These are phyloP conservation scores for Tympanoctomys barrerae DNA, from an alignment of 2,797 vertebrate genomes.

Conservation along the genomic window DNA sequence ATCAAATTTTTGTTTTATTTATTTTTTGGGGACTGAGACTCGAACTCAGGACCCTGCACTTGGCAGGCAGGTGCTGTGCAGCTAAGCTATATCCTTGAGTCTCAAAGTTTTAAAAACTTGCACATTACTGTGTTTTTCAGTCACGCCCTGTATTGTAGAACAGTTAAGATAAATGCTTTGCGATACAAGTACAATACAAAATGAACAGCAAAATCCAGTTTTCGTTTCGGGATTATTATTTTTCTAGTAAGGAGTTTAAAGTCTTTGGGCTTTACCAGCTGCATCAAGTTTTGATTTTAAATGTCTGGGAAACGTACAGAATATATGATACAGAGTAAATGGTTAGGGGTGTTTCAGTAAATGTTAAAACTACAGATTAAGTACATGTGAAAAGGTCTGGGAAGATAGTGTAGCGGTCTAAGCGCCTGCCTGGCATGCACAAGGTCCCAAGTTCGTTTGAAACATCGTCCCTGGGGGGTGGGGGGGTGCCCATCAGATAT, in stretches of 20 bases:
- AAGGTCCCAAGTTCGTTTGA: background rate
- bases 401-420: too few species aligned
- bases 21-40: too few species aligned
- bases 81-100: too few species aligned
- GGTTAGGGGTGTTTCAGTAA: background rate
- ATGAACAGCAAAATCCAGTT: constrained; percentile 13
- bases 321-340: background rate
- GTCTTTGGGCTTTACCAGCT: background rate
- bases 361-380: background rate
- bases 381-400: background rate
- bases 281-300: background rate
- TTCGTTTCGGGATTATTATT: constrained; percentile 21
- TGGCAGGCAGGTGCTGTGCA: too few species aligned
- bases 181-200: constrained; percentile 11
- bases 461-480: background rate
- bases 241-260: background rate
- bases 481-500: too few species aligned
- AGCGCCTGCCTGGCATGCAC: too few species aligned
- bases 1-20: background rate
- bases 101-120: background rate
- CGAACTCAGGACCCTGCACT: too few species aligned
- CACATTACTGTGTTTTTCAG: background rate
- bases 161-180: constrained; percentile 25
- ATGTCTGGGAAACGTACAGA: background rate
- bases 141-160: background rate